Evolutionary conservation across 2,113 vertebrate genomes (phyloP).

Genomic region (Mugil cephalus): DNA sequence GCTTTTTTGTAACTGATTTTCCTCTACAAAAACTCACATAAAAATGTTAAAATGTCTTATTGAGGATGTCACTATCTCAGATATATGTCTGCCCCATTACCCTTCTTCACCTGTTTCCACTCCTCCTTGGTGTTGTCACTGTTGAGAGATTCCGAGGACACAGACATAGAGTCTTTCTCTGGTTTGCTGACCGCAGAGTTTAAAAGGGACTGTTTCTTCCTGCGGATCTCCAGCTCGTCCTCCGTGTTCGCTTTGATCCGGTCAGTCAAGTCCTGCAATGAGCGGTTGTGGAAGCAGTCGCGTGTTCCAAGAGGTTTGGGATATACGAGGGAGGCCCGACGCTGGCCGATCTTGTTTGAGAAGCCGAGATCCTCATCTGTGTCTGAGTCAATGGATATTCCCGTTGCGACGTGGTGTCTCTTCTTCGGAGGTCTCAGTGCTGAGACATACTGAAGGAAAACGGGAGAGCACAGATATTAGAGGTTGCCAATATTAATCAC

Average conservation of each 20-base stretch:
- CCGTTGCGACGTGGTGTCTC: conserved; percentile 38
- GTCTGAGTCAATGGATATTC: conserved; percentile 64
- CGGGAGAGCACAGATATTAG: neutral
- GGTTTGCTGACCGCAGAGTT: neutral
- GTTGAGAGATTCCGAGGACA: conserved; percentile 55
- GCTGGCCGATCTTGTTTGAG: conserved; percentile 47
- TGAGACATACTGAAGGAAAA: conserved; percentile 82
- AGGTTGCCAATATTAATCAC: neutral
- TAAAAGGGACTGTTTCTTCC: conserved; percentile 47
- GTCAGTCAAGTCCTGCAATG: conserved; percentile 80
- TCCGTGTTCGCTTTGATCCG: conserved; percentile 72
- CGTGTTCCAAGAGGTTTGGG: conserved; percentile 52
- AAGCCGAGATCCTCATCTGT: conserved; percentile 49
- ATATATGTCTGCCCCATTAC: too few species aligned
- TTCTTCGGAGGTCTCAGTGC: conserved; percentile 87
- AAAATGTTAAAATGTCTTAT: too few species aligned
- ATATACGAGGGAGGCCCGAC: conserved; percentile 61
- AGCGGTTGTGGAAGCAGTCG: conserved; percentile 74
- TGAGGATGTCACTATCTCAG: too few species aligned
- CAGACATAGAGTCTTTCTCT: conserved; percentile 45
- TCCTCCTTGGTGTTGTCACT: conserved; percentile 77
- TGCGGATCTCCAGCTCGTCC: conserved; percentile 78
- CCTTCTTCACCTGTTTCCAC: conserved; percentile 87
- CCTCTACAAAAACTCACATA: too few species aligned
- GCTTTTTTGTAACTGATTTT: too few species aligned